A percentile compares a stretch with the other conserved stretches of the same genome.
These are phyloP conservation scores for Ramazzottius varieornatus DNA, from an alignment of 2,888 invertebrate genomes.

Conservation along the genomic window DNA sequence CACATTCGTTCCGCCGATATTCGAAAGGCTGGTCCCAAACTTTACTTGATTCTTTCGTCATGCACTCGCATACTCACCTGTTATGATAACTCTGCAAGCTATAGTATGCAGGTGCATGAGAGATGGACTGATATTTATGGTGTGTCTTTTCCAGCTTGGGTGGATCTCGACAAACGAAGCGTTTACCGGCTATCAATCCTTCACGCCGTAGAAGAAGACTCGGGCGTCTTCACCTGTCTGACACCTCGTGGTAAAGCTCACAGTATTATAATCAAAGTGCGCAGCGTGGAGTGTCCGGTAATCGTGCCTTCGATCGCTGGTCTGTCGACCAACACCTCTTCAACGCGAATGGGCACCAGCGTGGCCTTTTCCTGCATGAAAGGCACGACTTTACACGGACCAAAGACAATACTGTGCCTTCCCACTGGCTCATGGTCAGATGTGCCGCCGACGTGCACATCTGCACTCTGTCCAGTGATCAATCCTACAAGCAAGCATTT, in stretches of 20 bases:
- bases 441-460: constrained; percentile 44
- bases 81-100: too few relatives aligned
- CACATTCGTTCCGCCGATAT: constrained; percentile 8
- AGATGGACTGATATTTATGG: too few relatives aligned
- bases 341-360: neutral
- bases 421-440: constrained; percentile 63
- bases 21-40: neutral
- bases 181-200: constrained; percentile 55
- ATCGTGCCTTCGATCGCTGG: neutral
- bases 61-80: too few relatives aligned
- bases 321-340: neutral
- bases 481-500: neutral
- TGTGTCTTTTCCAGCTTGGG: too few relatives aligned
- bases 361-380: constrained; percentile 57
- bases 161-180: too few relatives aligned
- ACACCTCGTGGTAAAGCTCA: constrained; percentile 49
- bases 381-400: constrained; percentile 43
- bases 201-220: constrained; percentile 52
- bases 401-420: constrained; percentile 47
- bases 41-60: too few relatives aligned
- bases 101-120: too few relatives aligned
- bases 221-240: constrained; percentile 53
- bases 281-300: neutral
- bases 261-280: constrained; percentile 36
- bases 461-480: constrained; percentile 6